Evolutionary conservation across 2,888 invertebrate genomes (phyloP), one percentile per base, ranked within the genome.

Genomic region (Synanthedon myopaeformis): DNA sequence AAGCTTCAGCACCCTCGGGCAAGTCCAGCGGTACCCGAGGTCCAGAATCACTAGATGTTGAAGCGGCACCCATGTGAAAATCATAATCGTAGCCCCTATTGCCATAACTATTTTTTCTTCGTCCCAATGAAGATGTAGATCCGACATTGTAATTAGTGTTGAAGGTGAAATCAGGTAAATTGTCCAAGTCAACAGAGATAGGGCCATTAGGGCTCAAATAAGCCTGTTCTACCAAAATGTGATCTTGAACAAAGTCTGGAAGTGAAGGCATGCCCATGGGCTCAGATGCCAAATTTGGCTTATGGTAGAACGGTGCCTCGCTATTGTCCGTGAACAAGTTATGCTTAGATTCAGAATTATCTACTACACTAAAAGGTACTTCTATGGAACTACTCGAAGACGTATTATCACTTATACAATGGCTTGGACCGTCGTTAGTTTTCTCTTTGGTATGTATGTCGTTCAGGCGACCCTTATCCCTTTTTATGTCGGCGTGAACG

Each of bases 231-330:
- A 95, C 92, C 62, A 95, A 89, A 76, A 95, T 90, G 78, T 96
- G 96, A 78, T 96, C 96, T 74, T 96, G 96, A 53, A 96, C 96
- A 81, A 96, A 96, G 74, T 96, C 96, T 0, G 96, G 96, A 61
- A 95, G 74, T 8, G 92, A 92, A 2, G 92, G 92, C 62, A 92
- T 85, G 53, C 87, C 87, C 56, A 85, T 61, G 13, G 86, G 85
- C 65, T 87, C 87, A 0, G 82, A 79, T 23, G 85, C 82, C 66
- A 83, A 61, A 59, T 82, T 83, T 12, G 84, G 84, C 63, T 85
- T 73, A 58, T 83, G 82, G 65, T 83, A 87, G 61, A 79, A 82
- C 17, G 81, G 78, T 56, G 71, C 74, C 35, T 82, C 81, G 51
- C 76, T 66, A 72, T 65, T 76, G 60, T 85, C 80, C 41, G 76